Evolutionary conservation across 2,888 invertebrate species (phyloP).

Genomic region (Drosophila mayaguana): DNA sequence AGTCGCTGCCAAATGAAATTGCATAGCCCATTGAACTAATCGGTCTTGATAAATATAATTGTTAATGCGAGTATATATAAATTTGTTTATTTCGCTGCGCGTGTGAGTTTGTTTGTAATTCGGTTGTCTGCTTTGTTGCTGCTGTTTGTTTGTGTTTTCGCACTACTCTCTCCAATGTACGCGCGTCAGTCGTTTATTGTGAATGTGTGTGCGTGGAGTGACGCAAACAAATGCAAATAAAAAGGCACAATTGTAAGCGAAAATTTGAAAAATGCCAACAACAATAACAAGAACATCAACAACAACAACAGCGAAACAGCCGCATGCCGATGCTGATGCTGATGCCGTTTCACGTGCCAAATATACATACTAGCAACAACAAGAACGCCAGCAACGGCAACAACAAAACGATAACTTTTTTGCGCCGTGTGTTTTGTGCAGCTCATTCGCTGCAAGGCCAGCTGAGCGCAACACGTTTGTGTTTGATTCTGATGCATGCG

Average conservation of each 20-base stretch:
- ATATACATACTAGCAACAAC: conserved; percentile 42
- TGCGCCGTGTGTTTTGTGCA: conserved; percentile 64
- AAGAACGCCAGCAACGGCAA: conserved; percentile 27
- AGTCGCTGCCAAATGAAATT: conserved; percentile 39
- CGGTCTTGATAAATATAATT: conserved; percentile 22
- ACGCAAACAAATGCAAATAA: conserved; percentile 72
- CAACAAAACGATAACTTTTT: conserved; percentile 49
- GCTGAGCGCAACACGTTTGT: conserved; percentile 77
- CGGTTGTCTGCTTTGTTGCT: conserved; percentile 38
- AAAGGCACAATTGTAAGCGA: conserved; percentile 44
- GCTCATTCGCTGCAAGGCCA: conserved; percentile 72
- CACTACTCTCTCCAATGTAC: conserved; percentile 33
- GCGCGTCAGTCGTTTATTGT: conserved; percentile 45
- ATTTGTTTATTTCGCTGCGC: conserved; percentile 38
- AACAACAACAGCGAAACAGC: conserved; percentile 44
- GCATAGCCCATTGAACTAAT: conserved; percentile 26
- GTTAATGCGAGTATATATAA: conserved; percentile 35
- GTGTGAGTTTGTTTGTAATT: conserved; percentile 36
- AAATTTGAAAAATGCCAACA: conserved; percentile 52
- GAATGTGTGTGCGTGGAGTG: conserved; percentile 50
- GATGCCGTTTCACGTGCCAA: conserved; percentile 69
- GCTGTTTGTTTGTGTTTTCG: conserved; percentile 59
- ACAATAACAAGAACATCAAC: conserved; percentile 25
- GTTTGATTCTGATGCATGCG: conserved; percentile 59
- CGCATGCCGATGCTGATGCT: conserved; percentile 41